phyloP scores from a whole-genome alignment of 2,888 invertebrate species.

The Diarsia mendica region DNA sequence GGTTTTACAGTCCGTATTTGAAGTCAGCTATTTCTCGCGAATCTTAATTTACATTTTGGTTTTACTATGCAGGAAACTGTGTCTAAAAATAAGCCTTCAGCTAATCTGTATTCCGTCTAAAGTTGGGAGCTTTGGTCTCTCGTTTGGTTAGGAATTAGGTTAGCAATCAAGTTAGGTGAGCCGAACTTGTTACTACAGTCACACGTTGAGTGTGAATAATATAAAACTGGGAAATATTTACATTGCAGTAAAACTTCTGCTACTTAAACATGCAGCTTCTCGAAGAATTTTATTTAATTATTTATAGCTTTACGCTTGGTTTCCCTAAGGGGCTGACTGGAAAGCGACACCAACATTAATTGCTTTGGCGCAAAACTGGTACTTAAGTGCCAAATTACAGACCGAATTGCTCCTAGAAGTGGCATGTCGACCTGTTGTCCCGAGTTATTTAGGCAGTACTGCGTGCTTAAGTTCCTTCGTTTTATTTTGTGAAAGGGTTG shows the following conservation, averaged over 20 bases:
- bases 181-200: constrained; percentile 25
- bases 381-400: constrained; percentile 45
- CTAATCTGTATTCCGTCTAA: constrained; percentile 34
- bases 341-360: constrained; percentile 47
- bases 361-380: constrained; percentile 54
- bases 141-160: constrained; percentile 46
- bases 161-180: constrained; percentile 30
- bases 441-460: background rate
- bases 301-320: constrained; percentile 45
- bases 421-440: constrained; percentile 11
- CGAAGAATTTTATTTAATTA: constrained; percentile 50
- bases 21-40: constrained; percentile 44
- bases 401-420: constrained; percentile 15
- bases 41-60: constrained; percentile 29
- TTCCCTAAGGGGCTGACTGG: constrained; percentile 35
- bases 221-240: constrained; percentile 35
- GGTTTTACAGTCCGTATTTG: constrained; percentile 26
- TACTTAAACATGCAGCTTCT: constrained; percentile 44
- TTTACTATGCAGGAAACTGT: constrained; percentile 14
- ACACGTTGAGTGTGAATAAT: constrained; percentile 42
- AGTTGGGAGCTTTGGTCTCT: constrained; percentile 14
- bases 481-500: constrained; percentile 6
- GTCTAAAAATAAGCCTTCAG: constrained; percentile 15
- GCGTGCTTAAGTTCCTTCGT: background rate
- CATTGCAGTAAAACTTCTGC: constrained; percentile 47